A percentile compares a stretch with the other conserved stretches of the same genome.
Evolutionary conservation across 2,113 vertebrate species (phyloP).

Genomic region (Tyrannus savana): DNA sequence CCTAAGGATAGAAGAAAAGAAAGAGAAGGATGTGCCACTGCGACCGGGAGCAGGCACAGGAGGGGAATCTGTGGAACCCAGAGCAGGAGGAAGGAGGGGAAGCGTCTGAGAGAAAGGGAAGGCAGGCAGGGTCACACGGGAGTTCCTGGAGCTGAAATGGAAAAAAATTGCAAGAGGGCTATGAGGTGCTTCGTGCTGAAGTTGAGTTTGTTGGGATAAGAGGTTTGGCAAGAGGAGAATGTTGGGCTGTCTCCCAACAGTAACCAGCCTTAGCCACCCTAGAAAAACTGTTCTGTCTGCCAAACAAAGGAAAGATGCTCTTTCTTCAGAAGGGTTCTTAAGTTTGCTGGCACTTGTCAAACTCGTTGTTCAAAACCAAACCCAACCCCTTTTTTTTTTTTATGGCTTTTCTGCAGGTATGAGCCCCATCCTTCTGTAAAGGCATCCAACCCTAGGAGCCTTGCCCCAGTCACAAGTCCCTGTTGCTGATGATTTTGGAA

Average conservation of each 20-base stretch:
- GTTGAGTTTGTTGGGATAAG: not conserved
- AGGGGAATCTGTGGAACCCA: not conserved
- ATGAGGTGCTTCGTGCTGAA: not conserved
- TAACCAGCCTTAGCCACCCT: not conserved
- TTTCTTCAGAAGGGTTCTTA: not conserved
- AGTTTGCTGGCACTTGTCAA: constrained; percentile 36
- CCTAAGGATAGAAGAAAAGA: not conserved
- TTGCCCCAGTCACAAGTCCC: not conserved
- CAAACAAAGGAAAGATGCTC: not conserved
- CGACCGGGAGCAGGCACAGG: not conserved
- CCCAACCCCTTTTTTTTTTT: constrained; percentile 9
- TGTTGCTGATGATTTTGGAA: constrained; percentile 43
- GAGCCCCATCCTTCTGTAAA: constrained; percentile 50
- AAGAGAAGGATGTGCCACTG: not conserved
- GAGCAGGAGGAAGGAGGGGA: not conserved
- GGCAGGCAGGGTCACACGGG: not conserved
- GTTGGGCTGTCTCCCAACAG: not conserved
- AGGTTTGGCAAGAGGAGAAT: not conserved
- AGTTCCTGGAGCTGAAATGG: not conserved
- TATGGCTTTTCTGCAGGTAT: constrained; percentile 61
- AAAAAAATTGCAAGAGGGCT: not conserved
- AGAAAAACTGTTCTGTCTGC: not conserved
- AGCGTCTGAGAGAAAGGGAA: not conserved
- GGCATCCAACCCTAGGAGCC: constrained; percentile 37
- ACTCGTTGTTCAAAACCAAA: not conserved